These are phyloP conservation scores for Eciton burchellii DNA, from an alignment of 1,140 invertebrate genomes.

Conservation along the genomic window DNA sequence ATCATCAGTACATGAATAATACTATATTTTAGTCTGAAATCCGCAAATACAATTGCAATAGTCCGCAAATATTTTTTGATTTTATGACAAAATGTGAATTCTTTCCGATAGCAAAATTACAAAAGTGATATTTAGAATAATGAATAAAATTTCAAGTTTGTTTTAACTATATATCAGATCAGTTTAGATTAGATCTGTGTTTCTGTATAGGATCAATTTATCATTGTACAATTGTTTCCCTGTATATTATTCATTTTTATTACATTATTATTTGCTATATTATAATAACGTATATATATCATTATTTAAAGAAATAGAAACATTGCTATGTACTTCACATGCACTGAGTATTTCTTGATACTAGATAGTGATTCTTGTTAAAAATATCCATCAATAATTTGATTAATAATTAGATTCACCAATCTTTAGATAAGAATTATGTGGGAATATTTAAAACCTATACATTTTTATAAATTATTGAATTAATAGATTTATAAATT, in stretches of 20 bases:
- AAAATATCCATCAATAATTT: constrained; percentile 25
- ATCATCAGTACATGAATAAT: constrained; percentile 72
- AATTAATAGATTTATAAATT: constrained; percentile 7
- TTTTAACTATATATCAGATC: background rate
- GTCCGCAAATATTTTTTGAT: constrained; percentile 32
- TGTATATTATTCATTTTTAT: constrained; percentile 52
- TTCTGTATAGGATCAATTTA: constrained; percentile 1
- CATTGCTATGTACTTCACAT: constrained; percentile 36
- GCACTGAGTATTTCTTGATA: constrained; percentile 28
- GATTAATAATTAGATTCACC: too few relatives aligned
- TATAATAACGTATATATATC: constrained; percentile 11
- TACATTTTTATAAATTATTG: too few relatives aligned
- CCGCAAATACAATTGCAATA: constrained; percentile 17
- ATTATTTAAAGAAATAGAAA: constrained; percentile 52
- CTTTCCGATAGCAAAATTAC: constrained; percentile 25
- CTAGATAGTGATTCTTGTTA: constrained; percentile 33
- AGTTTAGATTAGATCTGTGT: background rate
- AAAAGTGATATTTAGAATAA: constrained; percentile 8
- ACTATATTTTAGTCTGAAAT: constrained; percentile 67
- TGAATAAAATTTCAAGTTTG: background rate
- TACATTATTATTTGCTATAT: constrained; percentile 27
- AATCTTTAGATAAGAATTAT: constrained; percentile 17
- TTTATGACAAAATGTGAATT: constrained; percentile 19
- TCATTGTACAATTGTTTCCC: constrained; percentile 4
- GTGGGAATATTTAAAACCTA: constrained; percentile 32